Percentiles rank a stretch among this genome's conserved stretches.
Conservation (phyloP, 2,888 invertebrate genomes). For the Drosophila bunnanda region DNA sequence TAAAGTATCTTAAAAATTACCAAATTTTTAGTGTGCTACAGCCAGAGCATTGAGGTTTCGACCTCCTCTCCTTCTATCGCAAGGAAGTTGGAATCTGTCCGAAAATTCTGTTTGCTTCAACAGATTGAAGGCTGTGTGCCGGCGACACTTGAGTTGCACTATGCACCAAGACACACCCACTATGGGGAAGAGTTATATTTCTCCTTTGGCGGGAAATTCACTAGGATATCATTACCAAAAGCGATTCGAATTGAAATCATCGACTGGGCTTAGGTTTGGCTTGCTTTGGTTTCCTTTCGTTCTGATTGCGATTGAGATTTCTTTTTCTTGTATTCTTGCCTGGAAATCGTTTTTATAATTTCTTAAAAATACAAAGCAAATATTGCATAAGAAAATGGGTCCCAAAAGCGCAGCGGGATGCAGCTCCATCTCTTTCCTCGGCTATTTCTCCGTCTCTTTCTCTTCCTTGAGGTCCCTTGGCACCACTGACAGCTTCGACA, state of each 20-base stretch:
- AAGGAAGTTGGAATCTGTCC: conserved; percentile 37
- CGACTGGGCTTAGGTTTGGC: conserved; percentile 51
- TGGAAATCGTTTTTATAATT: conserved; percentile 68
- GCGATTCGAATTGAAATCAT: conserved; percentile 50
- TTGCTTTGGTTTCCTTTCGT: conserved; percentile 38
- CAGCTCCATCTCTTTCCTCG: not conserved
- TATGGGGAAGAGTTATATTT: conserved; percentile 19
- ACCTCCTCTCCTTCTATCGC: conserved; percentile 8
- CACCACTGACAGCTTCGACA: conserved; percentile 78
- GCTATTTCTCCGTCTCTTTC: conserved; percentile 2
- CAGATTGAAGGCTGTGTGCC: conserved; percentile 51
- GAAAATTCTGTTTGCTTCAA: conserved; percentile 33
- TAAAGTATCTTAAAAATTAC: not conserved
- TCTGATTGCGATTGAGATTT: conserved; percentile 30
- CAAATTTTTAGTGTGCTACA: not conserved
- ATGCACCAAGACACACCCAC: conserved; percentile 30
- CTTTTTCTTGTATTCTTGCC: conserved; percentile 43
- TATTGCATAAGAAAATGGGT: conserved; percentile 52
- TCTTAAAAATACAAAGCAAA: conserved; percentile 79
- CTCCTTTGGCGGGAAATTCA: conserved; percentile 21
- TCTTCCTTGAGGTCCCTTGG: conserved; percentile 63
- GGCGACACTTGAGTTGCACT: conserved; percentile 49
- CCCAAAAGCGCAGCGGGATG: conserved; percentile 72
- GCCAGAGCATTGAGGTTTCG: conserved; percentile 14
- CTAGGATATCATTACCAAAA: conserved; percentile 63